Conservation (phyloP, 1,140 invertebrate genomes). For the Drosophila nebulosa region DNA sequence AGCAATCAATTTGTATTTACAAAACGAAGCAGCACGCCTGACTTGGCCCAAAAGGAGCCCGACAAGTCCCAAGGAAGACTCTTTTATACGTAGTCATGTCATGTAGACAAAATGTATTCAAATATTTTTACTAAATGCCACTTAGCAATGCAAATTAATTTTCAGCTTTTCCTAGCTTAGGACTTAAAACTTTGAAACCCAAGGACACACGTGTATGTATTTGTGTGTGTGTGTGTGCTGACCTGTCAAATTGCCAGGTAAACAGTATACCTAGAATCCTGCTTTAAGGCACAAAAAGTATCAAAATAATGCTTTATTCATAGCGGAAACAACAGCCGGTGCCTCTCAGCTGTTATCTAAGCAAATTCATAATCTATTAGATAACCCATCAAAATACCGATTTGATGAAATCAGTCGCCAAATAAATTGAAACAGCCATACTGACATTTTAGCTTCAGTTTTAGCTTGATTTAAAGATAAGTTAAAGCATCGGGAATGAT, state of each 20-base stretch:
- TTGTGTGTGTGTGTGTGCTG: not conserved
- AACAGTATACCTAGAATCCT: slow-evolving; percentile 5
- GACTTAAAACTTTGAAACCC: slow-evolving; percentile 15
- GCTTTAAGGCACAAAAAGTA: slow-evolving; percentile 7
- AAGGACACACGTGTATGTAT: slow-evolving; percentile 34
- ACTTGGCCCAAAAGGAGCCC: not conserved
- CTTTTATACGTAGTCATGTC: not conserved
- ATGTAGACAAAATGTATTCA: slow-evolving; percentile 8
- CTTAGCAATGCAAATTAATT: slow-evolving; percentile 65
- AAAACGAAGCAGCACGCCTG: not conserved
- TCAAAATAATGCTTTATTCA: slow-evolving; percentile 31
- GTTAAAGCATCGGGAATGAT: no score
- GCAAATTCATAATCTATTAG: slow-evolving; percentile 60
- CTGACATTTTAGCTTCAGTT: not conserved
- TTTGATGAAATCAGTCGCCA: not conserved
- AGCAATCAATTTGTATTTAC: slow-evolving; percentile 1
- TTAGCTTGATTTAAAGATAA: slow-evolving; percentile 6
- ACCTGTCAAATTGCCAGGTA: slow-evolving; percentile 46
- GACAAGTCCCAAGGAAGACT: not conserved
- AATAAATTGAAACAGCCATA: slow-evolving; percentile 7
- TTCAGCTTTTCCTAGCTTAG: slow-evolving; percentile 19
- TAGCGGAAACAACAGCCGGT: slow-evolving; percentile 43
- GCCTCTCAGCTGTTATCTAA: slow-evolving; percentile 19
- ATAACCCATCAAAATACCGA: slow-evolving; percentile 34
- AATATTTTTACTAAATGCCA: slow-evolving; percentile 61